phyloP scores from a whole-genome alignment of 2,888 invertebrate species.

The Pilophorus perplexus region DNA sequence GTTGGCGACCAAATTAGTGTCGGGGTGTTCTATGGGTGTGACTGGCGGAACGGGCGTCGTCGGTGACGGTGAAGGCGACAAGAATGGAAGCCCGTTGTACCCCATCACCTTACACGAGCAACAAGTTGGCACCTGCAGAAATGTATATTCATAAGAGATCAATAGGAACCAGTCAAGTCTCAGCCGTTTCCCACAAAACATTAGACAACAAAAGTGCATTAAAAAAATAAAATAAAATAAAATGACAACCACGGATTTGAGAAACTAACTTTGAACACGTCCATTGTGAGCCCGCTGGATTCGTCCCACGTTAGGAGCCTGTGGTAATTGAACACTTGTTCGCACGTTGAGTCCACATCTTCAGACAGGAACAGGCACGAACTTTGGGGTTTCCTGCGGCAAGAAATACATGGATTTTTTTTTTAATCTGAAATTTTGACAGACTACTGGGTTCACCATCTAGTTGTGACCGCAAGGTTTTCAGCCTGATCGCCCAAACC shows the following conservation, averaged over 20 bases:
- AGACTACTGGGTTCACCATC: too few species aligned
- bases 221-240: too few species aligned
- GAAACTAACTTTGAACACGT: slow-evolving; percentile 67
- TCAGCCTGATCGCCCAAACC: too few species aligned
- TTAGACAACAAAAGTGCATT: too few species aligned
- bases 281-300: slow-evolving; percentile 74
- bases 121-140: slow-evolving; percentile 74
- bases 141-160: too few species aligned
- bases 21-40: slow-evolving; percentile 39
- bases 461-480: too few species aligned
- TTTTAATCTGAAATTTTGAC: too few species aligned
- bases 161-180: neutral
- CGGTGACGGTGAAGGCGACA: too few species aligned
- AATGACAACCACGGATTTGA: neutral
- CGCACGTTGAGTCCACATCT: slow-evolving; percentile 75
- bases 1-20: slow-evolving; percentile 43
- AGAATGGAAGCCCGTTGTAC: slow-evolving; percentile 51
- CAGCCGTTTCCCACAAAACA: too few species aligned
- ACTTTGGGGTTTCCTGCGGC: slow-evolving; percentile 68
- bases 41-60: neutral
- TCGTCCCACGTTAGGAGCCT: slow-evolving; percentile 78
- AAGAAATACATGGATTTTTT: too few species aligned
- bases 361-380: slow-evolving; percentile 76
- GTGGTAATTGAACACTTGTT: slow-evolving; percentile 81
- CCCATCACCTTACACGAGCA: slow-evolving; percentile 80